Evolutionary conservation across 2,113 vertebrate species (phyloP).

Genomic region (Clarias gariepinus): DNA sequence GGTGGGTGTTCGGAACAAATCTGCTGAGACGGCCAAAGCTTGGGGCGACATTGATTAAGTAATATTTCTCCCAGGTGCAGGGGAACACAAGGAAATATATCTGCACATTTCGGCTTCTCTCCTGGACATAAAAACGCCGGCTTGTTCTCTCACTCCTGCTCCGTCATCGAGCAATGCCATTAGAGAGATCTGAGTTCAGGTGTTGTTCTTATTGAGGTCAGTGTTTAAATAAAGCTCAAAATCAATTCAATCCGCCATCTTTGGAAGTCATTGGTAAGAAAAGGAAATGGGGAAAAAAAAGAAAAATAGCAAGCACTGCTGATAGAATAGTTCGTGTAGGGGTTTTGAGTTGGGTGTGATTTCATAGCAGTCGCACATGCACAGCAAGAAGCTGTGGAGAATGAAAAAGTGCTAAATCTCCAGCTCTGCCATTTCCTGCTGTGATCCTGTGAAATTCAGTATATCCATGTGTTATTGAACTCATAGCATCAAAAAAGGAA

Average conservation of each 20-base stretch:
- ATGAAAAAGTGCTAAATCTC: constrained; percentile 1
- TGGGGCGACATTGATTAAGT: constrained; percentile 63
- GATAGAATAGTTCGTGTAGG: neutral
- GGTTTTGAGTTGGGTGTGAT: neutral
- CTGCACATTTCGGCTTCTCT: constrained; percentile 37
- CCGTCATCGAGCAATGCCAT: too few species aligned
- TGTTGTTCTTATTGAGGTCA: neutral
- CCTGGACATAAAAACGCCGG: constrained; percentile 16
- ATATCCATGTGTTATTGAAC: neutral
- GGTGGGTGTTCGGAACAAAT: constrained; percentile 34
- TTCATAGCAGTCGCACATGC: neutral
- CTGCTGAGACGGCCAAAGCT: constrained; percentile 62
- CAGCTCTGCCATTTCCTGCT: neutral
- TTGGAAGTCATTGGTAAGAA: neutral
- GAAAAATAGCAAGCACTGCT: neutral
- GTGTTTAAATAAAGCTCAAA: neutral
- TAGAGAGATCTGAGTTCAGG: neutral
- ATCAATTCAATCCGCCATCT: neutral
- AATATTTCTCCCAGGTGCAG: constrained; percentile 55
- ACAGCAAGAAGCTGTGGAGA: neutral
- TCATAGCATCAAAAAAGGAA: neutral
- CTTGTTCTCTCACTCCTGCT: constrained; percentile 18
- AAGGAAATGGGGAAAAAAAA: neutral
- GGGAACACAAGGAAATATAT: constrained; percentile 38
- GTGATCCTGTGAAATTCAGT: neutral